Conservation (phyloP, 2,113 vertebrate genomes). For the Buteo buteo region DNA sequence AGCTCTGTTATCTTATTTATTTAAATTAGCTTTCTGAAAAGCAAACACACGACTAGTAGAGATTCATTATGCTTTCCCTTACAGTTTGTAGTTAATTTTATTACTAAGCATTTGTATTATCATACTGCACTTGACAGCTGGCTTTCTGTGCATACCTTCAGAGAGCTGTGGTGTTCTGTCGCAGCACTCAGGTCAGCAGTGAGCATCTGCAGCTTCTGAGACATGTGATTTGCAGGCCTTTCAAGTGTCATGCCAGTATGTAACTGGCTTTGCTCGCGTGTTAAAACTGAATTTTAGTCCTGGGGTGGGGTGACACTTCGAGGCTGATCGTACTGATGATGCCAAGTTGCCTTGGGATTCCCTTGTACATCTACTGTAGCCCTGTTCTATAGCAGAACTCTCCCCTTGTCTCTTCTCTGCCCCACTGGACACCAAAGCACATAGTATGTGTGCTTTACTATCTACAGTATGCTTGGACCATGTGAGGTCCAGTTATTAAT, state of each 20-base stretch:
- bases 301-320: not conserved
- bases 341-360: not conserved
- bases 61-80: not conserved
- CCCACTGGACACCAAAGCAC: not conserved
- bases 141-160: not conserved
- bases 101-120: not conserved
- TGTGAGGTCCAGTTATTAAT: not conserved
- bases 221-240: not conserved
- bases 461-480: not conserved
- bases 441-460: not conserved
- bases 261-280: not conserved
- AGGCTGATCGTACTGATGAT: not conserved
- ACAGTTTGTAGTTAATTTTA: not conserved
- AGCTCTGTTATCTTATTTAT: not conserved
- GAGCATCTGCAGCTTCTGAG: not conserved
- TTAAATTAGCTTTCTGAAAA: not conserved
- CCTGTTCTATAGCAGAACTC: not conserved
- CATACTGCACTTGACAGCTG: not conserved
- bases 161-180: not conserved
- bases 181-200: rapidly evolving
- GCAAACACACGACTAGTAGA: not conserved
- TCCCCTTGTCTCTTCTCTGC: not conserved
- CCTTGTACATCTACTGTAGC: not conserved
- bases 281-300: not conserved
- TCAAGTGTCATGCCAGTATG: not conserved